These are phyloP conservation scores for Cosmia trapezina DNA, from an alignment of 2,888 invertebrate species.

Conservation along the genomic window DNA sequence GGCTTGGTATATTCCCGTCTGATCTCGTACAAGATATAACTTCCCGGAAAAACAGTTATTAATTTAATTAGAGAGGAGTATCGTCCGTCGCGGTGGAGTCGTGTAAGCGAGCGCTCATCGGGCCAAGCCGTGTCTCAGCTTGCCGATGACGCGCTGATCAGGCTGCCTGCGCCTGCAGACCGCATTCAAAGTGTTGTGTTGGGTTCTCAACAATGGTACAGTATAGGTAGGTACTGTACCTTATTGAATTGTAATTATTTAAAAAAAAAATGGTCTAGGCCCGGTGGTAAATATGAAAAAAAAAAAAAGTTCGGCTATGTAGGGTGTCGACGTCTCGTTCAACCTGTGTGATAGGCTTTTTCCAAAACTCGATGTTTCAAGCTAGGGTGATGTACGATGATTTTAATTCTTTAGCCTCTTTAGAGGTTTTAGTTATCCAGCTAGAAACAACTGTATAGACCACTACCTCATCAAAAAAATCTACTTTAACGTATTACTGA, in stretches of 20 bases:
- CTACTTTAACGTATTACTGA: background rate
- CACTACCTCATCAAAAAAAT: background rate
- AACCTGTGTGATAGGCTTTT: background rate
- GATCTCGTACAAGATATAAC: too few relatives aligned
- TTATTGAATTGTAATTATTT: background rate
- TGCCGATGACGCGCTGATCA: too few relatives aligned
- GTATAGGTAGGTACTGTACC: background rate
- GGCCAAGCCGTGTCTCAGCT: too few relatives aligned
- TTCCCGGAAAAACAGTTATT: too few relatives aligned
- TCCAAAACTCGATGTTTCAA: background rate
- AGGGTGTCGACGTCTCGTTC: background rate
- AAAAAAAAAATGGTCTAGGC: background rate
- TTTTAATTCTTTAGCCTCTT: background rate
- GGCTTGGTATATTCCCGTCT: too few relatives aligned
- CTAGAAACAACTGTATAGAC: background rate
- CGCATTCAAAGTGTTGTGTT: too few relatives aligned
- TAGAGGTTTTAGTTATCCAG: background rate
- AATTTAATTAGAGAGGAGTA: too few relatives aligned
- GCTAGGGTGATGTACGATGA: too few relatives aligned
- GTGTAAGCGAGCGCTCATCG: too few relatives aligned
- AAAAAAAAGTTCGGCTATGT: background rate
- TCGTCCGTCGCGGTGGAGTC: too few relatives aligned
- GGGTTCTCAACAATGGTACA: too few relatives aligned
- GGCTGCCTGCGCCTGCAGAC: too few relatives aligned
- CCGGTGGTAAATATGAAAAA: background rate